A percentile compares a stretch with the other conserved stretches of the same genome.
Evolutionary conservation across 2,797 vertebrate genomes (phyloP).

Genomic region (Falco peregrinus): DNA sequence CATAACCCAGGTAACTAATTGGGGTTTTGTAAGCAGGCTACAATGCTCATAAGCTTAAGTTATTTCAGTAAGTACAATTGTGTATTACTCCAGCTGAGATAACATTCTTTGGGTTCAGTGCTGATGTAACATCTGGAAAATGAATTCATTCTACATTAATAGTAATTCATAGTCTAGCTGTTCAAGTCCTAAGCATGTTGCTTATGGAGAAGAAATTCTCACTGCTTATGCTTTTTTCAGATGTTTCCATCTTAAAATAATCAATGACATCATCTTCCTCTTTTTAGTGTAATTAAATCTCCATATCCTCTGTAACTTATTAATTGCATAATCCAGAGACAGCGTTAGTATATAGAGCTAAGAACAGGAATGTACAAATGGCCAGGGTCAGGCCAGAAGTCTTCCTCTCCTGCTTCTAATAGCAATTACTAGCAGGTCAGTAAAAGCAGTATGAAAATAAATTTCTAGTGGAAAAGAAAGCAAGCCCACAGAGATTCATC

Average conservation of each 20-base stretch:
- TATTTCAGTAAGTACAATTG: conserved; percentile 19
- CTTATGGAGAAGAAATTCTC: conserved; percentile 10
- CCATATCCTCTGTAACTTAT: neutral
- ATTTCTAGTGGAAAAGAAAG: neutral
- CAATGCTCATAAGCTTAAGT: neutral
- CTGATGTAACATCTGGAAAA: conserved; percentile 58
- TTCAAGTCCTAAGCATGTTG: neutral
- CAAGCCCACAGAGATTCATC: neutral
- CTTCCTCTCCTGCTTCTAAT: neutral
- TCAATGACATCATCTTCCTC: conserved; percentile 7
- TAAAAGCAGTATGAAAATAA: neutral
- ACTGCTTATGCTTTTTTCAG: neutral
- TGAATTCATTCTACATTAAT: neutral
- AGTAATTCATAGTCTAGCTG: neutral
- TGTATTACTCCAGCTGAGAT: conserved; percentile 43
- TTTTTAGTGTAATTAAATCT: neutral
- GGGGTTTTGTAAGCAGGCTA: neutral
- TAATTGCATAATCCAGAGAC: neutral
- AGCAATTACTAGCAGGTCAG: neutral
- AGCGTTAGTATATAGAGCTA: neutral
- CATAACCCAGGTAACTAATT: neutral
- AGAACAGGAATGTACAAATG: neutral
- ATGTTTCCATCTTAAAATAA: conserved; percentile 23
- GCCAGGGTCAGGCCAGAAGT: neutral
- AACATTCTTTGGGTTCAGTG: conserved; percentile 10